Conservation (phyloP, 1,140 invertebrate species). For the Aphidius ervi region DNA sequence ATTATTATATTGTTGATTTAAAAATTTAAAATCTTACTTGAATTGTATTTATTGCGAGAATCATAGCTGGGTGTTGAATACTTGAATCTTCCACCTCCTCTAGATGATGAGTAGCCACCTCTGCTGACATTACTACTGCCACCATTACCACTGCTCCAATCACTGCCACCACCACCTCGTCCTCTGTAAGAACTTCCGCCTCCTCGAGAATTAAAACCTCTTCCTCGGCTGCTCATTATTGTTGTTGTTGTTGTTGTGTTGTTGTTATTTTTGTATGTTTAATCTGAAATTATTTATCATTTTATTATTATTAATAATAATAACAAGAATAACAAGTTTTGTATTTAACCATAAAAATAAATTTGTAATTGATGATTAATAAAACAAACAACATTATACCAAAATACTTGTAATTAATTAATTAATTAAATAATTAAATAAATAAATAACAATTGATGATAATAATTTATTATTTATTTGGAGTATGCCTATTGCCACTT, state of each 20-base stretch:
- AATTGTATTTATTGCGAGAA: constrained; percentile 8
- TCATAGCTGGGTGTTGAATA: constrained; percentile 36
- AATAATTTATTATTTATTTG: no score
- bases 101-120: constrained; percentile 40
- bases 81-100: constrained; percentile 39
- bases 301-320: background rate
- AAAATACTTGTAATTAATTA: no score
- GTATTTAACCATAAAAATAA: no score
- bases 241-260: no score
- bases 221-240: constrained; percentile 44
- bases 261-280: no score
- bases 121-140: constrained; percentile 39
- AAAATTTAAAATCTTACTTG: background rate
- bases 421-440: background rate
- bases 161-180: constrained; percentile 30
- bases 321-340: no score
- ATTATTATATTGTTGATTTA: no score
- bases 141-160: constrained; percentile 39
- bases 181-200: constrained; percentile 43
- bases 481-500: no score
- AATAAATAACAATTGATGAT: background rate
- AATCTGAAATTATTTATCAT: constrained; percentile 2
- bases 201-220: constrained; percentile 45
- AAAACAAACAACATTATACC: no score
- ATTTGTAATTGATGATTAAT: no score